Evolutionary conservation across 1,140 invertebrate species (phyloP).

Genomic region (Lasioglossum albipes): DNA sequence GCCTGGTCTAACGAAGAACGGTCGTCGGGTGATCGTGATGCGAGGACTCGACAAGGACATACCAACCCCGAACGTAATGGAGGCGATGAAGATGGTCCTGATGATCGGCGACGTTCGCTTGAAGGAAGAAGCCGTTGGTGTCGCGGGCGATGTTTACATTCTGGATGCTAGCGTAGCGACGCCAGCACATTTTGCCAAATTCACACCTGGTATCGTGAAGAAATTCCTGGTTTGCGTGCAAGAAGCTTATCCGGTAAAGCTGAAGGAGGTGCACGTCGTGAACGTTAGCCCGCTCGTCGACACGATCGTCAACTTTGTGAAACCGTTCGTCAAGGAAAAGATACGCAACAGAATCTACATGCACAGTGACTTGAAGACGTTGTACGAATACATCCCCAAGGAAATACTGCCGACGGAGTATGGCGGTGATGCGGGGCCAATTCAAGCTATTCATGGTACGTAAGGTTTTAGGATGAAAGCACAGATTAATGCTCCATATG

Average conservation of each 20-base stretch:
- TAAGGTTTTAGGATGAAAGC: background rate
- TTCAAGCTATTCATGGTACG: constrained; percentile 86
- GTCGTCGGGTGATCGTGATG: constrained; percentile 87
- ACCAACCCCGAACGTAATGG: constrained; percentile 82
- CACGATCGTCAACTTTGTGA: constrained; percentile 90
- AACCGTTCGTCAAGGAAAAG: constrained; percentile 92
- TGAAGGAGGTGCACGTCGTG: constrained; percentile 92
- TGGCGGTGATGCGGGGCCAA: constrained; percentile 86
- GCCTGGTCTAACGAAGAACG: constrained; percentile 88
- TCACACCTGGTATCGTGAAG: constrained; percentile 87
- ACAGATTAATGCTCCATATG: constrained; percentile 1
- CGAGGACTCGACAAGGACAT: constrained; percentile 83
- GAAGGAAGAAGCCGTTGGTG: constrained; percentile 86
- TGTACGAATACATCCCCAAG: constrained; percentile 88
- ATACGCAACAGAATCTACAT: constrained; percentile 90
- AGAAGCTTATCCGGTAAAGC: constrained; percentile 91
- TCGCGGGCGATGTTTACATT: constrained; percentile 90
- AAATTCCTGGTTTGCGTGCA: constrained; percentile 91
- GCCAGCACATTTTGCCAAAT: constrained; percentile 87
- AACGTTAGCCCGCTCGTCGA: constrained; percentile 90
- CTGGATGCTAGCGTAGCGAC: constrained; percentile 88
- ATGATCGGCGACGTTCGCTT: constrained; percentile 92
- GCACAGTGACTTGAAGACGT: constrained; percentile 86
- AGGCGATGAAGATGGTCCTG: constrained; percentile 88
- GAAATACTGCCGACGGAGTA: constrained; percentile 90